Conservation (phyloP, 1,140 invertebrate species). For the Battus philenor region DNA sequence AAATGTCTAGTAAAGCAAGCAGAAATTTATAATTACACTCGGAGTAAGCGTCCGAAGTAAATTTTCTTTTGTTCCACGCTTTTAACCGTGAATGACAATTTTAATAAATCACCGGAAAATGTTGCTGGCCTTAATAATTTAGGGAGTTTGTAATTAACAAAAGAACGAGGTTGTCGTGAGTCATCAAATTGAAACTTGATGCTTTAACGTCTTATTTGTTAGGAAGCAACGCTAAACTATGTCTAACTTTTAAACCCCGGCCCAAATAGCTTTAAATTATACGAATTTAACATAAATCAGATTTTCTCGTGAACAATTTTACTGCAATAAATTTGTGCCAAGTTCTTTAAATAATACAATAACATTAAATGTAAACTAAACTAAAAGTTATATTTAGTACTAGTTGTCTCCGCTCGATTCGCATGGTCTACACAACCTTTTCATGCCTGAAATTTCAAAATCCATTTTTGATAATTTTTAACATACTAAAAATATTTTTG, state of each 20-base stretch:
- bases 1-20: slow-evolving; percentile 14
- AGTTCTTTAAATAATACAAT: too few species aligned
- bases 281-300: too few species aligned
- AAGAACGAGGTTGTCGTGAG: slow-evolving; percentile 31
- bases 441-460: too few species aligned
- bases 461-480: too few species aligned
- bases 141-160: slow-evolving; percentile 29
- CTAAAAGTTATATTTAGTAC: too few species aligned
- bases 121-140: slow-evolving; percentile 16
- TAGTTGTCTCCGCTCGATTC: too few species aligned
- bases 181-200: slow-evolving; percentile 41
- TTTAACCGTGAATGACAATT: slow-evolving; percentile 17
- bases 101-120: slow-evolving; percentile 18
- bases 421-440: too few species aligned
- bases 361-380: too few species aligned
- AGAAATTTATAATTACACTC: slow-evolving; percentile 16
- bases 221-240: slow-evolving; percentile 26
- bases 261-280: too few species aligned
- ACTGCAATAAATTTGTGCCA: too few species aligned
- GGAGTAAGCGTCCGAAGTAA: slow-evolving; percentile 9
- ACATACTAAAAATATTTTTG: too few species aligned
- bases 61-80: slow-evolving; percentile 15
- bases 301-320: too few species aligned
- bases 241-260: slow-evolving; percentile 20
- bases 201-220: slow-evolving; percentile 29